These are phyloP conservation scores for Parnassius glacialis DNA, from an alignment of 2,888 invertebrate genomes.

Conservation along the genomic window DNA sequence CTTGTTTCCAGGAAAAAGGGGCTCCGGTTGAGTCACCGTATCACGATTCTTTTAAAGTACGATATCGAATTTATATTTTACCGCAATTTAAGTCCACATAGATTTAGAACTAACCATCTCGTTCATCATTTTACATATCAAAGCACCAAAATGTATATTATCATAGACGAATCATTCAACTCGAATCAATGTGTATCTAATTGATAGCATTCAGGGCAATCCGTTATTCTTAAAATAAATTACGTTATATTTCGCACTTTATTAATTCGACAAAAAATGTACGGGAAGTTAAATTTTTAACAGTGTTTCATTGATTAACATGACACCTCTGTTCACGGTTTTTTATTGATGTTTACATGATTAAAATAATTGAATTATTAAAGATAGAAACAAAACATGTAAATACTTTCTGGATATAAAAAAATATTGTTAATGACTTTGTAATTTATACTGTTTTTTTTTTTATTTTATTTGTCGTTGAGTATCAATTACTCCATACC, in stretches of 20 bases:
- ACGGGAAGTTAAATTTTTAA: conserved; percentile 37
- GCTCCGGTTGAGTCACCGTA: too few species aligned
- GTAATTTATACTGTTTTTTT: too few species aligned
- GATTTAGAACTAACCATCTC: neutral
- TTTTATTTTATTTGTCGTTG: too few species aligned
- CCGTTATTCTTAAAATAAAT: conserved; percentile 41
- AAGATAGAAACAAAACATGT: conserved; percentile 48
- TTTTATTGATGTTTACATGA: conserved; percentile 42
- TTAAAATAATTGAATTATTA: conserved; percentile 61
- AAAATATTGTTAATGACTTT: too few species aligned
- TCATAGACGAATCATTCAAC: conserved; percentile 7
- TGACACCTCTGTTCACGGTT: conserved; percentile 28
- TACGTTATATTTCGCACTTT: conserved; percentile 29
- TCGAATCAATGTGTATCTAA: conserved; percentile 23
- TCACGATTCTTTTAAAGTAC: too few species aligned
- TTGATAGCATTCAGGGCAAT: conserved; percentile 36
- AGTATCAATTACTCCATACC: too few species aligned
- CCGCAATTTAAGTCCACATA: neutral
- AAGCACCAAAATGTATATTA: conserved; percentile 3
- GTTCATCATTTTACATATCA: conserved; percentile 9
- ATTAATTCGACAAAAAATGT: conserved; percentile 38
- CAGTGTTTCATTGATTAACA: conserved; percentile 27
- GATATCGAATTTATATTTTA: conserved; percentile 1
- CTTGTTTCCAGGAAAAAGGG: too few species aligned
- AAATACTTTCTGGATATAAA: too few species aligned